A percentile compares a stretch with the other conserved stretches of the same genome.
phyloP scores from a whole-genome alignment of 2,888 invertebrate genomes.

The Octodonta nipae region DNA sequence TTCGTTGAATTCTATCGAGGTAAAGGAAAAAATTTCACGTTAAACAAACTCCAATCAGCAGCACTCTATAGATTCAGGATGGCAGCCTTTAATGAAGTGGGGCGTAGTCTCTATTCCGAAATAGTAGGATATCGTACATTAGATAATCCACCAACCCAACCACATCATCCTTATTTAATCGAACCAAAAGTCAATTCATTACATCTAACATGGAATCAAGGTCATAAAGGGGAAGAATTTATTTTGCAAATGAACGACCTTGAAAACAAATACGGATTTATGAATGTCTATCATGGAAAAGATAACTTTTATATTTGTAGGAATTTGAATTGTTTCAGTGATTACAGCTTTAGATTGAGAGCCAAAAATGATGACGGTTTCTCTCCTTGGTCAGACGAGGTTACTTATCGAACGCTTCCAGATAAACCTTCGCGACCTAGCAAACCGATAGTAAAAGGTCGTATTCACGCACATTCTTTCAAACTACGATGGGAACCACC shows the following conservation, averaged over 20 bases:
- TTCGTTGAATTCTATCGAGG: conserved; percentile 63
- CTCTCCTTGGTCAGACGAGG: conserved; percentile 71
- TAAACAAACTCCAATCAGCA: conserved; percentile 62
- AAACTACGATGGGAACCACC: conserved; percentile 75
- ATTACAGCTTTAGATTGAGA: conserved; percentile 69
- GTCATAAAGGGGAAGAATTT: conserved; percentile 67
- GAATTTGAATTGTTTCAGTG: conserved; percentile 41
- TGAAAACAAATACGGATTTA: conserved; percentile 29
- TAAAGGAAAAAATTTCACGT: conserved; percentile 60
- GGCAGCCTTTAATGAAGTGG: conserved; percentile 70
- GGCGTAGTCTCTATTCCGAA: conserved; percentile 59
- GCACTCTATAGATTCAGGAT: conserved; percentile 72
- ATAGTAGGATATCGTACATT: conserved; percentile 41
- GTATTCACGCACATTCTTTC: conserved; percentile 67
- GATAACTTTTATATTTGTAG: conserved; percentile 32
- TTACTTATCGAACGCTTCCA: conserved; percentile 61
- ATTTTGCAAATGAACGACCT: conserved; percentile 63
- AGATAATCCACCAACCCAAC: conserved; percentile 67
- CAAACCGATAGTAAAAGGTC: conserved; percentile 66
- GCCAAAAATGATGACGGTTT: conserved; percentile 73
- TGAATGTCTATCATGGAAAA: conserved; percentile 63
- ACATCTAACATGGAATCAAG: conserved; percentile 58
- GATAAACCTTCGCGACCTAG: conserved; percentile 67
- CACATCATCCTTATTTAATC: conserved; percentile 58
- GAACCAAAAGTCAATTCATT: conserved; percentile 51